phyloP scores from a whole-genome alignment of 2,888 invertebrate species.

The Drosophila dives region DNA sequence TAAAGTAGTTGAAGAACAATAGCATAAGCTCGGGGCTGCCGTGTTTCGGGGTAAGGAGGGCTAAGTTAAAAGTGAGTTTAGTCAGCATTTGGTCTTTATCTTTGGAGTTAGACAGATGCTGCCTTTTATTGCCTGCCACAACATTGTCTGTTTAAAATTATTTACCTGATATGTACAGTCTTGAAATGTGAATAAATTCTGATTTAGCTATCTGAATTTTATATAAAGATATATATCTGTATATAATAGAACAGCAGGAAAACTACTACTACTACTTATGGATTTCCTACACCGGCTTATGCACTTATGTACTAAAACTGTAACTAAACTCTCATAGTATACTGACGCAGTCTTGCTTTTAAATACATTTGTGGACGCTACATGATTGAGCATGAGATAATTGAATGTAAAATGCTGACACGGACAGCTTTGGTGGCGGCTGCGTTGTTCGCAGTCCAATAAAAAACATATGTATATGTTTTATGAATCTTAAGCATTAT shows the following conservation, averaged over 20 bases:
- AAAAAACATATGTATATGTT: neutral
- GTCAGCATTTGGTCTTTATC: constrained; percentile 5
- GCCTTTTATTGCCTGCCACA: constrained; percentile 18
- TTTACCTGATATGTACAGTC: constrained; percentile 13
- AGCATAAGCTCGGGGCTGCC: constrained; percentile 27
- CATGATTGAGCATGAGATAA: neutral
- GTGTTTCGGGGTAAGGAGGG: constrained; percentile 2
- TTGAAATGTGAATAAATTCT: constrained; percentile 33
- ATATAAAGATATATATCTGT: neutral
- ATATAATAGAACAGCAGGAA: neutral
- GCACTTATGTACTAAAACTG: neutral
- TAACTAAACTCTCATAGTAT: neutral
- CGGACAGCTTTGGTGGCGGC: neutral
- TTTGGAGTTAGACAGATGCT: constrained; percentile 18
- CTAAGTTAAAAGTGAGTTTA: constrained; percentile 24
- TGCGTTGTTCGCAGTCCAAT: neutral
- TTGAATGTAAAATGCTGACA: neutral
- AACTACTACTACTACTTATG: no score
- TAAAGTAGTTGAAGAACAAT: constrained; percentile 58
- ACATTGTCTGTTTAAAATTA: constrained; percentile 18
- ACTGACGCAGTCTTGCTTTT: neutral
- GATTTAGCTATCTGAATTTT: constrained; percentile 49
- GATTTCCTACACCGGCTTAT: neutral
- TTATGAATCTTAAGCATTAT: neutral
- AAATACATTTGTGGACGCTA: neutral